phyloP scores from a whole-genome alignment of 2,113 vertebrate genomes.

The Thunnus thynnus region DNA sequence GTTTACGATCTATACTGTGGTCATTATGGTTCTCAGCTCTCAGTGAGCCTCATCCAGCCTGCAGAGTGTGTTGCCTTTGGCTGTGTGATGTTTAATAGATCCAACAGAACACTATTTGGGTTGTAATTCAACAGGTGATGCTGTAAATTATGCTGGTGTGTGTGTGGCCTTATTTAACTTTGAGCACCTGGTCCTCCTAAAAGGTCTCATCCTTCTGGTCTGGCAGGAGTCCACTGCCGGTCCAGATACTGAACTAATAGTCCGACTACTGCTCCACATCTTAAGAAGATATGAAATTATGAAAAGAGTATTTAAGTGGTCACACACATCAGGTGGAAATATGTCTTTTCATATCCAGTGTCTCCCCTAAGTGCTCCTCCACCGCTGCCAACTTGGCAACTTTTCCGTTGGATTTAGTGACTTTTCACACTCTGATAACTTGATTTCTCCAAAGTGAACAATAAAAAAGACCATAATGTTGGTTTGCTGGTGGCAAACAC shows the following conservation, averaged over 20 bases:
- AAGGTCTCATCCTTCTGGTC: not conserved
- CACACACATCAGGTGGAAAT: not conserved
- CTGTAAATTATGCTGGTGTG: too few relatives aligned
- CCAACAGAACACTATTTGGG: too few relatives aligned
- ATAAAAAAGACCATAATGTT: constrained; percentile 23
- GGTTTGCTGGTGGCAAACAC: constrained; percentile 17
- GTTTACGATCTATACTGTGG: too few relatives aligned
- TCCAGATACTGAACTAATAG: not conserved
- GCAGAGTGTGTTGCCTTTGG: too few relatives aligned
- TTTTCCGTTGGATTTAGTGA: constrained; percentile 25
- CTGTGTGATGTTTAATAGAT: too few relatives aligned
- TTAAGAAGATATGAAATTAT: not conserved
- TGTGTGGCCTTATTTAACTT: too few relatives aligned
- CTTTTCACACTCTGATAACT: constrained; percentile 19
- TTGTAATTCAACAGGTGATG: too few relatives aligned
- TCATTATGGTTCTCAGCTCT: too few relatives aligned
- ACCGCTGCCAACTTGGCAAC: constrained; percentile 6
- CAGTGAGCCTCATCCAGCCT: too few relatives aligned
- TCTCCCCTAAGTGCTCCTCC: not conserved
- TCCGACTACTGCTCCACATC: not conserved
- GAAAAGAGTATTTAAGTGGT: not conserved
- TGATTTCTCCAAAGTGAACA: constrained; percentile 31
- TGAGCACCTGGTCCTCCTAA: too few relatives aligned
- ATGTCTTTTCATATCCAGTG: not conserved
- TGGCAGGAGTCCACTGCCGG: not conserved